Evolutionary conservation across 2,113 vertebrate species (phyloP), one percentile per base, ranked within the genome.

Genomic region (Platycercus adscitus): DNA sequence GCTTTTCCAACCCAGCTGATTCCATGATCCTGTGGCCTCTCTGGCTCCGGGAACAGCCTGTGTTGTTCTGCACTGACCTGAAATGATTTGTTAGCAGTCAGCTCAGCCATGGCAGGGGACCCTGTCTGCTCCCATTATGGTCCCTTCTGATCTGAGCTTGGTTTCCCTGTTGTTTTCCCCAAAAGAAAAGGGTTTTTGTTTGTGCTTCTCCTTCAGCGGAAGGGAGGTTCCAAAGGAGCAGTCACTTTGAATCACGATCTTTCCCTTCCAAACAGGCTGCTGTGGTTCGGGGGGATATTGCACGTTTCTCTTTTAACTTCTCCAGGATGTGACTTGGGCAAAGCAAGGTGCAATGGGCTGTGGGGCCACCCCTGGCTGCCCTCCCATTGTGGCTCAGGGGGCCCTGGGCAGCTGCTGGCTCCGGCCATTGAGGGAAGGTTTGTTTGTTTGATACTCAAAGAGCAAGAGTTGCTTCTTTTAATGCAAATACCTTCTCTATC

Each of bases 51-150:
- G 73, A 39, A 9, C 60, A 66, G 81, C 78, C 70, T 82, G 79
- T 95, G 82, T 95, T 95, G 86, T 90, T 92, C 83, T 37, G 88
- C 93, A 35, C 63, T 96, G 96, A 95, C 91, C 93, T 50, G 91
- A 85, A 95, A 92, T 3, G 14, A 85, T 95, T 73, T 56, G 47
- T 63, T 25, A 26, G 77, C 0, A 12, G 64, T 18, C 81, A 10
- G 75, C 21, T 44, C 89, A 29, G 77, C 68, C 0, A 1, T 31
- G 89, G 21, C 1, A 1, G 35, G 63, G 75, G 20, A 43, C 0
- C 0, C 33, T 81, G 93, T 85, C 88, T 91, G 86, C 70, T 90
- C 79, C 93, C 82, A 69, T 88, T 88, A 91, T 1, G 1, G 52
- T 17, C 31, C 70, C 43, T 78, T 69, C 90, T 89, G 65, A 70